Conservation (phyloP, 2,113 vertebrate species). For the Raja brachyura region DNA sequence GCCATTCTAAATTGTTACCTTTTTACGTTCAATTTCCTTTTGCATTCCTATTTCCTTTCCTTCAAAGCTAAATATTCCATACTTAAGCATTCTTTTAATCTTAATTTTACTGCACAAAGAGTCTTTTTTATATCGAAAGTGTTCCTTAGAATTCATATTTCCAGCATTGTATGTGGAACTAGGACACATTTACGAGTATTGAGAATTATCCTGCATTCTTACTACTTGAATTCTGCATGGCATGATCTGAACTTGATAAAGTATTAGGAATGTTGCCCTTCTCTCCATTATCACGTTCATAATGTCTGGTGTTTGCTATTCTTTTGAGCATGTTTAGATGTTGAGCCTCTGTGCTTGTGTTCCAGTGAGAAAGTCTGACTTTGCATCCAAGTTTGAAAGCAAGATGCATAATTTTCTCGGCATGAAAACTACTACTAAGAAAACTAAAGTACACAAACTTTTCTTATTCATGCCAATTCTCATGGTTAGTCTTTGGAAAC, state of each 20-base stretch:
- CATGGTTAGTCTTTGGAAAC: background rate
- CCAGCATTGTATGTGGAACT: background rate
- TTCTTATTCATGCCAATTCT: background rate
- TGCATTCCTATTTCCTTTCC: background rate
- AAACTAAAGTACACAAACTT: background rate
- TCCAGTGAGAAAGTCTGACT: background rate
- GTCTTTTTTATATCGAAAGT: background rate
- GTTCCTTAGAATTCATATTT: background rate
- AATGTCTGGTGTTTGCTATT: background rate
- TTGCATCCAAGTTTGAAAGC: background rate
- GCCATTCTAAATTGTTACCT: background rate
- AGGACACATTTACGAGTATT: background rate
- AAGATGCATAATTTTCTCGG: background rate
- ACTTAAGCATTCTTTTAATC: background rate
- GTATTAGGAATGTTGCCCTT: background rate
- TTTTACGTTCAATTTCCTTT: background rate
- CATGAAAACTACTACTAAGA: background rate
- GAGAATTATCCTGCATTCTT: background rate
- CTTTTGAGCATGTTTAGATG: background rate
- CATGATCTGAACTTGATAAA: background rate
- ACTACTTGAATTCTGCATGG: background rate
- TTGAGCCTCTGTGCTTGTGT: background rate
- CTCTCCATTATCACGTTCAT: background rate
- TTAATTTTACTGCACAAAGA: background rate
- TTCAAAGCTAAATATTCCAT: background rate